These are phyloP conservation scores for Glaucomys volans DNA, from an alignment of 2,113 vertebrate genomes.

Conservation along the genomic window DNA sequence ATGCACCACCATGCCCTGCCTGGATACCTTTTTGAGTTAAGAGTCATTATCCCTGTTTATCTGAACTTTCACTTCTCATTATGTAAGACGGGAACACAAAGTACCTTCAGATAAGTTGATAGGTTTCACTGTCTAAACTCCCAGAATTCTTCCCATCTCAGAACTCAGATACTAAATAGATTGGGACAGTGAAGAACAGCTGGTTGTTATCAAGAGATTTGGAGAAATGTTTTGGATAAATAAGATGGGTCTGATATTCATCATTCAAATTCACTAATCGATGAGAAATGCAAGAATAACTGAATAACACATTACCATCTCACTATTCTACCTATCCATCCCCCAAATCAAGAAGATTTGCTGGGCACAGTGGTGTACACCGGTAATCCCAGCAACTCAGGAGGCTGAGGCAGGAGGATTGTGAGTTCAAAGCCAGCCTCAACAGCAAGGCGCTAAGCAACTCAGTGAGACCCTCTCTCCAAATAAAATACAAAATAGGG, in stretches of 20 bases:
- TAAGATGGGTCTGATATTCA: neutral
- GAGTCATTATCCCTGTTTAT: conserved; percentile 3
- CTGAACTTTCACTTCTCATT: conserved; percentile 29
- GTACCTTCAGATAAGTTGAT: conserved; percentile 35
- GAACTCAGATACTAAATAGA: conserved; percentile 38
- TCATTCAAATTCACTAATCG: conserved; percentile 44
- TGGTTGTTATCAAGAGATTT: conserved; percentile 26
- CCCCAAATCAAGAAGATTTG: conserved; percentile 45
- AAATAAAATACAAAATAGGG: no score
- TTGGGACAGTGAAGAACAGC: neutral
- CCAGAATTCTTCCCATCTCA: neutral
- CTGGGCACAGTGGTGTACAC: no score
- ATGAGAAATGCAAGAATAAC: conserved; percentile 29
- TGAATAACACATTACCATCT: conserved; percentile 22
- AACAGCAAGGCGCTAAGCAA: no score
- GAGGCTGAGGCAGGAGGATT: no score
- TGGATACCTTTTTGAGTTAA: neutral
- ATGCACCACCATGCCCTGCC: no score
- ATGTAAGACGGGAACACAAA: conserved; percentile 48
- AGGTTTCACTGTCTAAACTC: conserved; percentile 42
- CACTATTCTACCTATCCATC: neutral
- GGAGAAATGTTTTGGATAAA: conserved; percentile 27
- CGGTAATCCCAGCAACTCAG: no score
- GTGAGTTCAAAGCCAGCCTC: no score
- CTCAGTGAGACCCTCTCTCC: no score